Percentiles rank a stretch among this genome's conserved stretches.
These are phyloP conservation scores for Rhinopithecus roxellana DNA, from an alignment of 2,113 vertebrate genomes.

Conservation along the genomic window DNA sequence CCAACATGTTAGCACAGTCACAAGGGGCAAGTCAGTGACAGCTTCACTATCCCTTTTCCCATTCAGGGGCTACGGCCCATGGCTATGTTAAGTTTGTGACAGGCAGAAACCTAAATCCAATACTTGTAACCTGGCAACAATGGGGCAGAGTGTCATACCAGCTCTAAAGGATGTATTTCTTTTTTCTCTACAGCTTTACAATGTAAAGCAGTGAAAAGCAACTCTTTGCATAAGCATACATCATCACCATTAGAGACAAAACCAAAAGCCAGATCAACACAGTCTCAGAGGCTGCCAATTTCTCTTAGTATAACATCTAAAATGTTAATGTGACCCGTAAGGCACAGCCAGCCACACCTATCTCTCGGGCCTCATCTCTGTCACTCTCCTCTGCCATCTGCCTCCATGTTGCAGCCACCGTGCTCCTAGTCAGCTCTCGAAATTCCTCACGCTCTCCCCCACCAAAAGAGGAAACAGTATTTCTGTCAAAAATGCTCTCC, in stretches of 20 bases:
- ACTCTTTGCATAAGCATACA: not conserved
- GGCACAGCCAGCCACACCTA: not conserved
- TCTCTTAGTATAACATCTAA: not conserved
- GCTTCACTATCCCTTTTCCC: not conserved
- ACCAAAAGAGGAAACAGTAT: not conserved
- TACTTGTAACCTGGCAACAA: not conserved
- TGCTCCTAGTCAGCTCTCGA: not conserved
- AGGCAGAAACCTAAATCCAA: not conserved
- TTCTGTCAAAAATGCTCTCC: not conserved
- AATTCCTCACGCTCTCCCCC: not conserved
- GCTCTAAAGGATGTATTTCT: not conserved
- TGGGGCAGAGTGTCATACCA: not conserved
- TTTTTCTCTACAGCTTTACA: constrained; percentile 5
- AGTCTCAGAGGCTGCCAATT: not conserved
- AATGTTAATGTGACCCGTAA: not conserved
- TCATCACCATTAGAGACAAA: not conserved
- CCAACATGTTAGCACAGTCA: not conserved
- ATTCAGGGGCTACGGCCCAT: not conserved
- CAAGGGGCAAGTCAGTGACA: not conserved
- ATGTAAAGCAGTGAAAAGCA: not conserved
- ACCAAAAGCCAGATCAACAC: not conserved
- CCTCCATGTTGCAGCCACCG: not conserved
- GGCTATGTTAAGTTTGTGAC: not conserved
- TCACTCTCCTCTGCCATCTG: not conserved
- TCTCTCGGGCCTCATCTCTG: not conserved